These are phyloP conservation scores for Sympetrum striolatum DNA, from an alignment of 2,888 invertebrate species.

Conservation along the genomic window DNA sequence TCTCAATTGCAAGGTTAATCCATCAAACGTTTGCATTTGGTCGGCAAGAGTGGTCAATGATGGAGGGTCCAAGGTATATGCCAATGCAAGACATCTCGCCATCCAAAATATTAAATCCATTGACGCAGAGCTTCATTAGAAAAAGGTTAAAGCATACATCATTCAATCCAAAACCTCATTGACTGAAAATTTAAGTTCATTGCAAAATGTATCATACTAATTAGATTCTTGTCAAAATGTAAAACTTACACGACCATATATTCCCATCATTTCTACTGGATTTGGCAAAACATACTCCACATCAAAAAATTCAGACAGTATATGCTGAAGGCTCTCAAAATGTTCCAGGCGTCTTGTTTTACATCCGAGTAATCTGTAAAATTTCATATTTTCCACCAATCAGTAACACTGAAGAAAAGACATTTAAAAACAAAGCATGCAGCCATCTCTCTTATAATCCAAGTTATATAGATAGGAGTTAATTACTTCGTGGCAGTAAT, in stretches of 20 bases:
- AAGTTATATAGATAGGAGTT: too few relatives aligned
- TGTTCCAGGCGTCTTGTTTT: slow-evolving; percentile 84
- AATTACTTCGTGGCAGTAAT: too few relatives aligned
- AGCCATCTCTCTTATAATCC: too few relatives aligned
- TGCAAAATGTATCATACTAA: too few relatives aligned
- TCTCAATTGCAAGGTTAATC: slow-evolving; percentile 77
- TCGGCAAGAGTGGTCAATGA: slow-evolving; percentile 88
- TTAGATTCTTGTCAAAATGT: too few relatives aligned
- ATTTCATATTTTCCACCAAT: background rate
- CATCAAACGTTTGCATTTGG: slow-evolving; percentile 89
- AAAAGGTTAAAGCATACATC: slow-evolving; percentile 48
- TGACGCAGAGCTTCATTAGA: slow-evolving; percentile 77
- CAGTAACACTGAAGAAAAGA: background rate
- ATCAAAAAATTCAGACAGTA: slow-evolving; percentile 75
- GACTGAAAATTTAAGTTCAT: background rate
- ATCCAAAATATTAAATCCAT: slow-evolving; percentile 87
- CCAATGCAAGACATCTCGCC: slow-evolving; percentile 85
- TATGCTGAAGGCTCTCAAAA: slow-evolving; percentile 74
- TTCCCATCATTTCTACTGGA: slow-evolving; percentile 77
- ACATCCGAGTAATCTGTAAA: slow-evolving; percentile 80
- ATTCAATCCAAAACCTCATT: background rate
- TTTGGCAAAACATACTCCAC: slow-evolving; percentile 73
- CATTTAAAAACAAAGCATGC: background rate
- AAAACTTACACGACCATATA: slow-evolving; percentile 81
- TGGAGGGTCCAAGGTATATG: slow-evolving; percentile 85